Conservation (phyloP, 2,888 invertebrate species). For the Caenorhabditis sp. region DNA sequence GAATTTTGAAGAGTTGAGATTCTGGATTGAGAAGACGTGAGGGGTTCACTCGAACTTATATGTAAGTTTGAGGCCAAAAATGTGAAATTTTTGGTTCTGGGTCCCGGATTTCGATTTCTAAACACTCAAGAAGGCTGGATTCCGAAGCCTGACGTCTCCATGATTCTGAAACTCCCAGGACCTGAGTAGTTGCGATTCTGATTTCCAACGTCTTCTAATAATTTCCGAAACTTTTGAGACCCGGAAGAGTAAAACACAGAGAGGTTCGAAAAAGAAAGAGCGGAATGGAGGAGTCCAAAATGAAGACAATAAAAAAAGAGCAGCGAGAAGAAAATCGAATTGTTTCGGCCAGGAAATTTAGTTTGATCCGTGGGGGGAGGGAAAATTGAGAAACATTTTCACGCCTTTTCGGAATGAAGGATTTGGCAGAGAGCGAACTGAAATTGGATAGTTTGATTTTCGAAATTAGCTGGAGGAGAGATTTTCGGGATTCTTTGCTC, state of each 20-base stretch:
- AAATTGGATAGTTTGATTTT: neutral
- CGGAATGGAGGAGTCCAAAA: neutral
- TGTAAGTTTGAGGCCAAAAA: neutral
- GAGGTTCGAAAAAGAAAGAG: neutral
- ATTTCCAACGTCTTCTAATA: neutral
- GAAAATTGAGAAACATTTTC: conserved; percentile 1
- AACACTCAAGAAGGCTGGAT: neutral
- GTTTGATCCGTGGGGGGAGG: neutral
- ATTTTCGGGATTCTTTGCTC: neutral
- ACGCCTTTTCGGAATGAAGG: neutral
- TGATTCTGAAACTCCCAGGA: too few species aligned
- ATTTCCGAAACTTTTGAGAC: neutral
- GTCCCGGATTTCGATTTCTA: neutral
- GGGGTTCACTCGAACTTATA: too few species aligned
- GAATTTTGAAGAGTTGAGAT: neutral
- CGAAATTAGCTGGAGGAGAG: too few species aligned
- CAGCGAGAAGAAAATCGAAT: neutral
- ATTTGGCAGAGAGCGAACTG: neutral
- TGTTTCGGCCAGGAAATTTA: neutral
- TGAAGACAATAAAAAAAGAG: neutral
- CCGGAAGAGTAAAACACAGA: neutral
- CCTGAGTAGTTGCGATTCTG: neutral
- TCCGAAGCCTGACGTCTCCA: neutral
- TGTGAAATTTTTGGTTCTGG: too few species aligned
- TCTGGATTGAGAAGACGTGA: neutral